Conservation (phyloP, 2,113 vertebrate genomes). For the Lophochroa leadbeateri region DNA sequence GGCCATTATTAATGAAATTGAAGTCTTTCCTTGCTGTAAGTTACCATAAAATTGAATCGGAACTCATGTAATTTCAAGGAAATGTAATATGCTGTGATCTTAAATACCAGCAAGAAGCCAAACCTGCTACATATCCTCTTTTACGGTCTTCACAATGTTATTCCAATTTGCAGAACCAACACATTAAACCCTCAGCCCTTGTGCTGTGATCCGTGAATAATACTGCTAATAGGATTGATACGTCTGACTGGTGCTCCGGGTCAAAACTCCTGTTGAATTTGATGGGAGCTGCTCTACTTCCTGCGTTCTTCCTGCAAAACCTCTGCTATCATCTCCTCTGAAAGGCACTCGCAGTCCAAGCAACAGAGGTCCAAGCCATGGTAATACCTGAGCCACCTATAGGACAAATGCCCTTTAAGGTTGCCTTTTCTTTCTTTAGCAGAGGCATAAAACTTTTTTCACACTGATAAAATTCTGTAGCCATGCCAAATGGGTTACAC, state of each 20-base stretch:
- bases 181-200: neutral
- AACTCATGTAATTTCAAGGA: neutral
- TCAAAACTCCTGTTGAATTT: neutral
- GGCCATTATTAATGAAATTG: neutral
- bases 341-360: rapidly evolving
- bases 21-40: neutral
- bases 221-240: neutral
- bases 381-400: neutral
- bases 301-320: rapidly evolving
- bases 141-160: neutral
- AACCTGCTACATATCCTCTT: neutral
- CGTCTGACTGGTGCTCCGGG: rapidly evolving
- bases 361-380: neutral
- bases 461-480: neutral
- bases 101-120: neutral
- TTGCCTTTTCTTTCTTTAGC: neutral
- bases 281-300: neutral
- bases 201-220: neutral
- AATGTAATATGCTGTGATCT: neutral
- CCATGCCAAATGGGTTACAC: neutral
- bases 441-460: neutral
- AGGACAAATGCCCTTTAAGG: neutral
- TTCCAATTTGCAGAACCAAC: slow-evolving; percentile 24
- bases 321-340: neutral
- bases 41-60: neutral